phyloP scores from a whole-genome alignment of 2,113 vertebrate genomes.

The Macquaria australasica region DNA sequence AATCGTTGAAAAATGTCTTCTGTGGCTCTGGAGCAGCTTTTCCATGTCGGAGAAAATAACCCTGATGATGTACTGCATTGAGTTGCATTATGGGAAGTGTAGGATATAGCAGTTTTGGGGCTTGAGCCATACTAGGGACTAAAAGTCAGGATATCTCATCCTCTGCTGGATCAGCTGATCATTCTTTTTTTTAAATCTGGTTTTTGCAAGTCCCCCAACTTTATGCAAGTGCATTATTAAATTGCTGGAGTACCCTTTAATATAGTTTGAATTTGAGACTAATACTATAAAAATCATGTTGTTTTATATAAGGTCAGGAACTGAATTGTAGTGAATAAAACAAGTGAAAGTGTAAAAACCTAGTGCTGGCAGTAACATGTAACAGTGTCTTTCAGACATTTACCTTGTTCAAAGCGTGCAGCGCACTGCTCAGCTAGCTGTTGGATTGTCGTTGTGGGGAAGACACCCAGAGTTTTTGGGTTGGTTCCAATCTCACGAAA shows the following conservation, averaged over 20 bases:
- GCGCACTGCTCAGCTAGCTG: slow-evolving; percentile 90
- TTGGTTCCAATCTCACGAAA: slow-evolving; percentile 87
- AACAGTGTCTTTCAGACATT: not conserved
- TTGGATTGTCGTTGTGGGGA: slow-evolving; percentile 83
- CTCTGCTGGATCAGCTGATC: not conserved
- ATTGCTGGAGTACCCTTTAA: not conserved
- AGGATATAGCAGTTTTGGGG: not conserved
- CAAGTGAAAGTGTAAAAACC: not conserved
- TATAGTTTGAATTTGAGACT: not conserved
- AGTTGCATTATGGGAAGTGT: not conserved
- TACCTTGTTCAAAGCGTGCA: slow-evolving; percentile 88
- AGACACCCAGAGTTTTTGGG: slow-evolving; percentile 90
- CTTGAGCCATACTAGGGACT: not conserved
- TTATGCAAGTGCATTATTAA: not conserved
- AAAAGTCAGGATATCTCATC: not conserved
- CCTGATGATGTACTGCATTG: not conserved
- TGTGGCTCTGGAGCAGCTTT: too few relatives aligned
- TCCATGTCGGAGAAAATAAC: not conserved
- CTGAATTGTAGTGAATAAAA: not conserved
- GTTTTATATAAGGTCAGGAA: not conserved
- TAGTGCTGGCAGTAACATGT: not conserved
- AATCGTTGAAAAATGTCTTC: too few relatives aligned
- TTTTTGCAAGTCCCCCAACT: not conserved
- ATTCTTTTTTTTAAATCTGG: not conserved
- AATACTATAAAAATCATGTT: too few relatives aligned